Evolutionary conservation across 1,140 invertebrate species (phyloP).

Genomic region (Lepeophtheirus salmonis): DNA sequence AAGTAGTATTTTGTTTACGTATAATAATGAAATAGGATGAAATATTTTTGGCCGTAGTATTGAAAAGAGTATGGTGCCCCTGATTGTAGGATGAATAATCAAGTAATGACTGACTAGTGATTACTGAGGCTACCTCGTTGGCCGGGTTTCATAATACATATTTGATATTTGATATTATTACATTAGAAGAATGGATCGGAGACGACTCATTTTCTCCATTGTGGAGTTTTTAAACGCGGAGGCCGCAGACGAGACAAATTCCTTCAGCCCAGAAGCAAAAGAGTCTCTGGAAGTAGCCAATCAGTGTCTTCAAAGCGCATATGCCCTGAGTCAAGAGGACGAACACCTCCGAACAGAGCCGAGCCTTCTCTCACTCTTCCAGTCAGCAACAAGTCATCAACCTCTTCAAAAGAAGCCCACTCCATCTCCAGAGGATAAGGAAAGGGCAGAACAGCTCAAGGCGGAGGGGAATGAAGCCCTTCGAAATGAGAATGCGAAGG

Average conservation of each 20-base stretch:
- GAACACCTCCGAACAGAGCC: constrained; percentile 20
- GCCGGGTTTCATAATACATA: too few species aligned
- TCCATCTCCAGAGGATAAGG: constrained; percentile 32
- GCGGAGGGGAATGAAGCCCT: constrained; percentile 68
- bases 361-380: constrained; percentile 1
- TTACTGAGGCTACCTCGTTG: too few species aligned
- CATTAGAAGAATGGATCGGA: constrained; percentile 16
- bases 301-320: constrained; percentile 66
- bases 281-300: constrained; percentile 64
- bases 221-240: constrained; percentile 29
- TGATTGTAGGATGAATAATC: too few species aligned
- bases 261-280: constrained; percentile 37
- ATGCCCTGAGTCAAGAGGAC: constrained; percentile 34
- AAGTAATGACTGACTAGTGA: too few species aligned
- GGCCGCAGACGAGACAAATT: constrained; percentile 22
- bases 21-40: too few species aligned
- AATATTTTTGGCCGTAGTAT: too few species aligned
- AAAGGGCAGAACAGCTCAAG: constrained; percentile 51
- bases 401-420: constrained; percentile 23
- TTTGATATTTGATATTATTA: too few species aligned
- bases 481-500: constrained; percentile 52
- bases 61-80: too few species aligned
- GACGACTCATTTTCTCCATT: constrained; percentile 28
- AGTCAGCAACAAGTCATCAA: constrained; percentile 21
- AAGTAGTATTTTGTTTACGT: too few species aligned